Evolutionary conservation across 2,888 invertebrate genomes (phyloP), one percentile per base, ranked within the genome.

Genomic region (Epiblema foenella): DNA sequence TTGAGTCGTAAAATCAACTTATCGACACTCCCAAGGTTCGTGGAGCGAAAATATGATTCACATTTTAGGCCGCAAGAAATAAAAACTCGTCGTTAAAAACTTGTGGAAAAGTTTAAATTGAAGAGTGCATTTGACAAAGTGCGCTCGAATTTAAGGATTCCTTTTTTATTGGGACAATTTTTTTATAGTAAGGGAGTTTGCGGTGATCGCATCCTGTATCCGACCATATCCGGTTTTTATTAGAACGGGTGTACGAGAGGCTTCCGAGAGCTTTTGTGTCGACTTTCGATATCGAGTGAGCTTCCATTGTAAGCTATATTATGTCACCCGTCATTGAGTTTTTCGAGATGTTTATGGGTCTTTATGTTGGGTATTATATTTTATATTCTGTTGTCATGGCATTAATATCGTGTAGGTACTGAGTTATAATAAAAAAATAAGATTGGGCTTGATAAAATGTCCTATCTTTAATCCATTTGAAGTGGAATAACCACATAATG

Each of bases 181-280:
- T 81, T 75, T 72, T 81, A 77, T 78, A 81, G 81, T 80, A 78
- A 80, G 79, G 80, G 79, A 79, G 79, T 82, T 84, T 84, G 88
- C 81, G 85, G 86, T 82, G 81, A 83, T 85, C 82, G 84, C 83
- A 86, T 91, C 91, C 90, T 83, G 78, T 79, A 83, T 80, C 77
- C 79, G 79, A 79, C 77, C 77, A 79, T 85, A 89, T 91, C 91
- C 91, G 90, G 89, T 87, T 89, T 89, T 88, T 90, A 91, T 91
- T 91, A 88, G 87, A 85, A 76, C 83, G 82, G 85, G 82, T 70
- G 66, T 89, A 90, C 91, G 89, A 91, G 90, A 90, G 88, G 89
- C 87, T 90, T 89, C 86, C 86, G 85, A 85, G 81, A 77, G 85
- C 83, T 83, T 88, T 90, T 91, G 91, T 90, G 81, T 76, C 79